A percentile compares a stretch with the other conserved stretches of the same genome.
Conservation (phyloP, 2,113 vertebrate genomes). For the Coryphaenoides rupestris region DNA sequence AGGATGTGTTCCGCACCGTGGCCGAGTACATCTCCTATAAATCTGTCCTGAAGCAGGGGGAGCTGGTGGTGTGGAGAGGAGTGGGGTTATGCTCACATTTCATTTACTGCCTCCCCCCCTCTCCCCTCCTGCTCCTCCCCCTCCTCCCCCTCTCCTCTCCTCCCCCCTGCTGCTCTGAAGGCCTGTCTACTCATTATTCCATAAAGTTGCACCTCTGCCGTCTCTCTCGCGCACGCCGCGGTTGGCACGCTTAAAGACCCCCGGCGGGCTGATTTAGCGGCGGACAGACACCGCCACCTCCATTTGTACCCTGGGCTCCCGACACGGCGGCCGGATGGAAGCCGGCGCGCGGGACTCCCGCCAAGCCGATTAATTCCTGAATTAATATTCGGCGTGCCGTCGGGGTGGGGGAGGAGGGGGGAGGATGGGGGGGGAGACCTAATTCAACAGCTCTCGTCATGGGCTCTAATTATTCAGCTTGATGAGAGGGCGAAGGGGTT, state of each 20-base stretch:
- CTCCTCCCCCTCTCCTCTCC: conserved; percentile 3
- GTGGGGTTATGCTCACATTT: too few species aligned
- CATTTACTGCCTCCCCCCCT: conserved; percentile 47
- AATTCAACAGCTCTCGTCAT: conserved; percentile 13
- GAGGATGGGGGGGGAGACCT: conserved; percentile 1
- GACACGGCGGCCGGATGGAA: too few species aligned
- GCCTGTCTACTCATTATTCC: conserved; percentile 67
- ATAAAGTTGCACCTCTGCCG: conserved; percentile 72
- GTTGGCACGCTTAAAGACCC: too few species aligned
- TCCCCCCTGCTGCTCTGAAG: conserved; percentile 39
- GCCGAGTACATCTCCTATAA: conserved; percentile 76
- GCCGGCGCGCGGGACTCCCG: too few species aligned
- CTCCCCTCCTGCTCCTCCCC: conserved; percentile 19
- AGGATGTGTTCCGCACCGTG: conserved; percentile 68
- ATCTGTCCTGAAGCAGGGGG: conserved; percentile 57
- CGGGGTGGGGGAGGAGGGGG: conserved; percentile 8
- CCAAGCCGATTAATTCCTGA: conserved; percentile 21
- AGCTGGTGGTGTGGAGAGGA: conserved; percentile 4
- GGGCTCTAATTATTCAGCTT: conserved; percentile 16
- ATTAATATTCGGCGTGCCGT: conserved; percentile 24
- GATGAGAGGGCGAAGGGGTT: too few species aligned
- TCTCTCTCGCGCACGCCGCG: too few species aligned
- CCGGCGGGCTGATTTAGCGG: too few species aligned
- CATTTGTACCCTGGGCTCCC: too few species aligned
- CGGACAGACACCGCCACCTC: too few species aligned